Evolutionary conservation across 2,888 invertebrate genomes (phyloP), one percentile per base, ranked within the genome.

Genomic region (Heliconius ismenius): DNA sequence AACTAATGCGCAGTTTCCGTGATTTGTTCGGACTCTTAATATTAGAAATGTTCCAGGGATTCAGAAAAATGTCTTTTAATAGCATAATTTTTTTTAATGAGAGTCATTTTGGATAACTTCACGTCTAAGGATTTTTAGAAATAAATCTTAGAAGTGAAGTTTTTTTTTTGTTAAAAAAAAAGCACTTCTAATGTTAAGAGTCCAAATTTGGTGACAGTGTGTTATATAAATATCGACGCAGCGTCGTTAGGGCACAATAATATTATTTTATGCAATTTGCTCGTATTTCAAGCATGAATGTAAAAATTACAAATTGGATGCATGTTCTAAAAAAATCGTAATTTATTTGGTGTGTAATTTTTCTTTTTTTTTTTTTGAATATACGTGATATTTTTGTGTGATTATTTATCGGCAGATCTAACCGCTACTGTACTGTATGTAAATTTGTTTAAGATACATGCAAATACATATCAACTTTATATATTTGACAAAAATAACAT

Each of bases 401-500:
- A 80, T 81, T 81, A 81, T 80, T 79, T 75, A 78, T 79, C 75
- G 73, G 73, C 79, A 76, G 72, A 75, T 76, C 67, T 78, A 76
- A 75, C 73, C 60, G 72, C 58, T 76, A 70, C 72, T 77, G 39
- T 65, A 69, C 73, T 78, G 73, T 78, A 77, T 69, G 60, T 64
- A 77, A 73, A 68, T 77, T 78, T 70, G 70, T 70, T 80, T 79
- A 81, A 77, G 73, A 79, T 81, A 76, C 82, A 81, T 83, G 81
- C 84, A 84, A 87, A 89, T 89, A 92, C 92, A 92, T 92, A 92
- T 92, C 92, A 92, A 88, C 86, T 85, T 84, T 79, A 87, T 87
- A 88, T 88, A 89, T 87, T 87, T 85, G 84, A 85, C 85, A 83
- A 84, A n/a, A 80, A 82, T 85, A 86, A 84, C 82, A 87, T 88